Evolutionary conservation across 2,797 vertebrate species (phyloP).

Genomic region (Liparis tanakae): DNA sequence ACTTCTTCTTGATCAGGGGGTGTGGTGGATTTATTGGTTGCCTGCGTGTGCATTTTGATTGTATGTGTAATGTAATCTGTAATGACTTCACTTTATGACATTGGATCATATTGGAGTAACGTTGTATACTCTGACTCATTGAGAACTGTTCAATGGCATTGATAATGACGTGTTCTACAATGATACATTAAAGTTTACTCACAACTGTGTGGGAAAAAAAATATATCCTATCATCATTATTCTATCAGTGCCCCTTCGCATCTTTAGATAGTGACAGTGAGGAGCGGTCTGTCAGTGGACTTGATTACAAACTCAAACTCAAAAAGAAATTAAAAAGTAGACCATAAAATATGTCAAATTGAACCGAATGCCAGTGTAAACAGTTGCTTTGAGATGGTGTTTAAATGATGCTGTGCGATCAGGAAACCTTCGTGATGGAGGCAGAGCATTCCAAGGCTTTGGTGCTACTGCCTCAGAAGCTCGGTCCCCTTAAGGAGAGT

Average conservation of each 20-base stretch:
- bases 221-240: not conserved
- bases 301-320: not conserved
- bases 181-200: conserved; percentile 30
- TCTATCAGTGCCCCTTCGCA: not conserved
- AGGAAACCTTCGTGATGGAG: too few relatives aligned
- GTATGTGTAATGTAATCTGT: not conserved
- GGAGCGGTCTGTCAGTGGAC: not conserved
- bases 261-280: not conserved
- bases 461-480: too few relatives aligned
- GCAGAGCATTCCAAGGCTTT: too few relatives aligned
- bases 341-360: too few relatives aligned
- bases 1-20: not conserved
- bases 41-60: not conserved
- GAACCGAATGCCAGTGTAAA: too few relatives aligned
- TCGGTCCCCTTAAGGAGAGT: too few relatives aligned
- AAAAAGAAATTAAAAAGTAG: too few relatives aligned
- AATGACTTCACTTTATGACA: not conserved
- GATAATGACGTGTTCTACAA: not conserved
- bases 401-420: too few relatives aligned
- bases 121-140: not conserved
- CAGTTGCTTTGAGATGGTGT: too few relatives aligned
- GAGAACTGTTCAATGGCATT: conserved; percentile 1
- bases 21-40: not conserved
- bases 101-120: not conserved
- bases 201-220: not conserved